Base-by-base conservation (phyloP, 2,888 invertebrate genomes). In the Epinotia ramella region DNA sequence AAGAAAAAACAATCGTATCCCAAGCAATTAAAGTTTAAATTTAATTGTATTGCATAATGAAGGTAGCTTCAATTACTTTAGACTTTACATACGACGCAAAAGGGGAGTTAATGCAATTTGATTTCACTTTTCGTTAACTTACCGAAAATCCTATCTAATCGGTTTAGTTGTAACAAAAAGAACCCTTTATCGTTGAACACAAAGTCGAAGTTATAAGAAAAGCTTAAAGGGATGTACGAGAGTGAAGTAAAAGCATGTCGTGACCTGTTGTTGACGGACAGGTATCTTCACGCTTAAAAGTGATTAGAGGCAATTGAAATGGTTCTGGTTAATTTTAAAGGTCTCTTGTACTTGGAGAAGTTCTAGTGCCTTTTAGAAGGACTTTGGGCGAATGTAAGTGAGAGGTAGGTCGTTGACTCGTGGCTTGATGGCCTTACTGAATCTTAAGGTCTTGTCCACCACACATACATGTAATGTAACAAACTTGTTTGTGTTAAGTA, bases 361-460 rank as follows among this genome's bases (percentile, higher is more conserved):
- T 60, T 60, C 60, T 59, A 59, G 59, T 44, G 24, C 3, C 44
- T 59, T 68, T 59, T 60, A 69, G 69, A 69, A 69, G 69, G 69
- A 60, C 69, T 40, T 40, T 9, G 40, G 44, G 60, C 46, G 60
- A 69, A 60, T 60, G 69, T 60, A 60, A 69, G 67, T 68, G 40
- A 68, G 57, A 57, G 67, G 67, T 24, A 40, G 44, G 68, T 59
- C 60, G 28, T 46, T 69, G 69, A 69, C 69, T 28, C 11, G 40
- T 24, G 24, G 59, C 66, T 56, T 28, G 59, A 46, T 59, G 59
- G 24, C 69, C 69, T 69, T 69, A 69, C 65, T 18, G 20, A 56
- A 44, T 68, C 16, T 57, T 57, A 57, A 68, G 59, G 59, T 16
- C 67, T 18, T 44, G 18, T 62, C 16, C 33, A 62, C n/a, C 33